Conservation (phyloP, 2,797 vertebrate species). For the Prionace glauca region DNA sequence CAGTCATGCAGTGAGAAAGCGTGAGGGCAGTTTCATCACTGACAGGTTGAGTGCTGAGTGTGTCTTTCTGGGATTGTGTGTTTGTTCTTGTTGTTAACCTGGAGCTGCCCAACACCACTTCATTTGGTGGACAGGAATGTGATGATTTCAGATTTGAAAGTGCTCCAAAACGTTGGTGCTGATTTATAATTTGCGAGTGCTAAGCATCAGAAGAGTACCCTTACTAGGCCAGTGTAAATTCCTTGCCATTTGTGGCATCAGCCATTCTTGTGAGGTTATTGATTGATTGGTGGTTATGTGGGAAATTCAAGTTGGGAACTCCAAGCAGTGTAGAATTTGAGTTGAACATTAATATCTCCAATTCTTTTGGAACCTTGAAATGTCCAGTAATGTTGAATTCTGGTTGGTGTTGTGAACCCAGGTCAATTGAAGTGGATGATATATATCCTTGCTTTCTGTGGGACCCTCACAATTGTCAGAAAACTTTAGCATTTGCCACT, state of each 20-base stretch:
- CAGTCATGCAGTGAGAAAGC: no score
- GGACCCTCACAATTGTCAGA: neutral
- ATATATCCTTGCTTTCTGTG: neutral
- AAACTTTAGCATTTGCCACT: neutral
- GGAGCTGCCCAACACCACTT: neutral
- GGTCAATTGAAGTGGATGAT: neutral
- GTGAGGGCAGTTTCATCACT: neutral
- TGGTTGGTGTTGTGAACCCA: neutral
- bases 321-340: neutral
- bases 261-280: neutral
- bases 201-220: no score
- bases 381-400: neutral
- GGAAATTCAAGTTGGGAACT: neutral
- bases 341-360: neutral
- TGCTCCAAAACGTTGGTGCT: neutral
- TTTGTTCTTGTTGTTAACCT: neutral
- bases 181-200: neutral
- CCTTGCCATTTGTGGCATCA: neutral
- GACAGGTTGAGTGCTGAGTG: neutral
- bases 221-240: neutral
- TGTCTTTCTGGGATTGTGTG: neutral
- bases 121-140: neutral
- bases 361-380: neutral
- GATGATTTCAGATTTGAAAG: neutral
- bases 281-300: neutral